Evolutionary conservation across 2,888 invertebrate genomes (phyloP).

Genomic region (Crepidodera aurea): DNA sequence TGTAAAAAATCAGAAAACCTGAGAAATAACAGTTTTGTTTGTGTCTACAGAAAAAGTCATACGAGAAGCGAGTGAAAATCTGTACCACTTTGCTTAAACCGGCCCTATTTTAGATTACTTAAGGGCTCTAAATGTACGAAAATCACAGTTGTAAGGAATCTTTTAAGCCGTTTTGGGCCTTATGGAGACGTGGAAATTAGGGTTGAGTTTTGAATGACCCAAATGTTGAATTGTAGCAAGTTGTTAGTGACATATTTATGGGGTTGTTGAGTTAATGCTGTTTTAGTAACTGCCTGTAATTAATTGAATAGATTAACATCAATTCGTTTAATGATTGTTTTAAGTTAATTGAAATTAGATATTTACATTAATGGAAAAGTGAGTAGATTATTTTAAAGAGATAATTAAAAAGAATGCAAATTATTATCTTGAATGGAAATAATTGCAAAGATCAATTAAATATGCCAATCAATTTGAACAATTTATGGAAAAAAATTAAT

Average conservation of each 20-base stretch:
- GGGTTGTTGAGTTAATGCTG: slow-evolving; percentile 21
- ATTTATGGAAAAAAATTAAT: no score
- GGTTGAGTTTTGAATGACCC: slow-evolving; percentile 12
- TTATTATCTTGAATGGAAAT: no score
- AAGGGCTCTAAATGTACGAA: neutral
- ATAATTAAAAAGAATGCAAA: no score
- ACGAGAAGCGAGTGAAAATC: no score
- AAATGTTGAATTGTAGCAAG: slow-evolving; percentile 16
- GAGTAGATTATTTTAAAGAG: no score
- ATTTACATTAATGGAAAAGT: neutral
- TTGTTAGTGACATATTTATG: slow-evolving; percentile 30
- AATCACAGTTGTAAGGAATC: neutral
- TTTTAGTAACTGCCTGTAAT: slow-evolving; percentile 22
- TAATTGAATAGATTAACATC: slow-evolving; percentile 30
- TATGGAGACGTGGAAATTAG: slow-evolving; percentile 4
- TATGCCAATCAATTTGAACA: no score
- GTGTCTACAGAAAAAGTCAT: no score
- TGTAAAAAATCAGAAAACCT: no score
- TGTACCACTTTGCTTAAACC: neutral
- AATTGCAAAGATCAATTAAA: no score
- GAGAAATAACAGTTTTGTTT: no score
- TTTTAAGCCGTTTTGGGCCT: neutral
- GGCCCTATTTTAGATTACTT: neutral
- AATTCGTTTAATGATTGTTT: neutral
- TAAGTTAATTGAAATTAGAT: neutral